A percentile compares a stretch with the other conserved stretches of the same genome.
Conservation (phyloP, 2,113 vertebrate species). For the Lepus europaeus region DNA sequence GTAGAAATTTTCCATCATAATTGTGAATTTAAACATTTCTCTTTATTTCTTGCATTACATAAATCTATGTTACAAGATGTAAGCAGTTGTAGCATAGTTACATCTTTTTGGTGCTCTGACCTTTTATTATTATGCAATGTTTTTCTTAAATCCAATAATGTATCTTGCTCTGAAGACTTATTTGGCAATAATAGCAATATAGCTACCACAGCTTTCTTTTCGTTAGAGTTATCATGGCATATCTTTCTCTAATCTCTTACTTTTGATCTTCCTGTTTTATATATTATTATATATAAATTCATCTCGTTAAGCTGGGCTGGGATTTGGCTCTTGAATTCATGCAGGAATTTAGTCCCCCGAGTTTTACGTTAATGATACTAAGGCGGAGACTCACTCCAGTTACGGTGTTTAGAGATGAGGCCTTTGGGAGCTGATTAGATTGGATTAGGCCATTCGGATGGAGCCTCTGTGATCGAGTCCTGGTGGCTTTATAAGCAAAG, state of each 20-base stretch:
- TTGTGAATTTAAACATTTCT: conserved; percentile 1
- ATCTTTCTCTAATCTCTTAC: neutral
- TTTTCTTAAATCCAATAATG: conserved; percentile 17
- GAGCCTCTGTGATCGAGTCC: too few species aligned
- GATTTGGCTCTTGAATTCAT: too few species aligned
- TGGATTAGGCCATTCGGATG: too few species aligned
- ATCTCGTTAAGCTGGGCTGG: conserved; percentile 5
- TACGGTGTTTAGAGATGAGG: too few species aligned
- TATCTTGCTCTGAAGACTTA: conserved; percentile 44
- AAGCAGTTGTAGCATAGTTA: conserved; percentile 12
- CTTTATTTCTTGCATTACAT: conserved; percentile 2
- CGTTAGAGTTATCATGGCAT: conserved; percentile 6
- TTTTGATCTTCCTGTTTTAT: neutral
- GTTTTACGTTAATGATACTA: too few species aligned
- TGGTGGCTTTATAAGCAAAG: too few species aligned
- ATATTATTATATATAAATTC: neutral
- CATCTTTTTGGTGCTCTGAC: neutral
- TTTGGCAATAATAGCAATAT: neutral
- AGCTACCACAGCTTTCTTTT: neutral
- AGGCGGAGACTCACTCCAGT: too few species aligned
- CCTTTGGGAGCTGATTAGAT: too few species aligned
- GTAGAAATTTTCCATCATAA: neutral
- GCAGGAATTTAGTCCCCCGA: too few species aligned
- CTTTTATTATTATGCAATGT: conserved; percentile 44
- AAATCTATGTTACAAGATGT: neutral